Evolutionary conservation across 2,797 vertebrate genomes (phyloP), one percentile per base, ranked within the genome.

Genomic region (Myotis pilosus): DNA sequence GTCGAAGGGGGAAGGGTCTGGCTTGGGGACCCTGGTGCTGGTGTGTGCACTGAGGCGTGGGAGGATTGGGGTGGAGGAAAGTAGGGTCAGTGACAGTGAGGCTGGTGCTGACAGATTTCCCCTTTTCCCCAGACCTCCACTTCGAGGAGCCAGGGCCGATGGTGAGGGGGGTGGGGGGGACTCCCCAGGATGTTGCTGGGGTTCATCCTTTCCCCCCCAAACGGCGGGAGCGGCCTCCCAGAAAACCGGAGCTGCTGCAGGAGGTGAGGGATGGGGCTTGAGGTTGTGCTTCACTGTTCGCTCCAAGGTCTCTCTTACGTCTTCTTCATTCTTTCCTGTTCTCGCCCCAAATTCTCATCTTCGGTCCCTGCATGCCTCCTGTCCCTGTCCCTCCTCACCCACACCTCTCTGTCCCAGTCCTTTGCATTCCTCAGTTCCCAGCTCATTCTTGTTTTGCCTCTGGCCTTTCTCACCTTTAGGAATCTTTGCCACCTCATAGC

Each of bases 181-280:
- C 95, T 49, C 78, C 97, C 80, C 96, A 47, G 49, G 97, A 98
- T 44, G 30, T 93, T 33, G 3, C 96, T 0, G 66, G 92, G 47
- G 81, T 94, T 80, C 89, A 88, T 69, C 38, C 96, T 81, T 97
- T 98, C 84, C 95, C 97, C 62, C 41, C 92, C 16, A 97, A 97
- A 92, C 96, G 96, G 55, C 97, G 97, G 47, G 97, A 97, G 20
- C 95, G 94, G 64, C 97, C 96, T 92, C 89, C 97, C 76, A 96
- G 94, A 80, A 97, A 97, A 94, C 96, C 95, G 0, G 98, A 98
- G 78, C 94, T 97, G 75, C 94, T 96, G 12, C 96, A 95, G 84
- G 96, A 97, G 97, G 96, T 96, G 62, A 95, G 94, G 64, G 41
- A 15, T 33, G n/a, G 92, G 68, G n/a, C 30, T 55, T 49, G 36